These are phyloP conservation scores for Neosalanx taihuensis DNA, from an alignment of 2,797 vertebrate species.

Conservation along the genomic window DNA sequence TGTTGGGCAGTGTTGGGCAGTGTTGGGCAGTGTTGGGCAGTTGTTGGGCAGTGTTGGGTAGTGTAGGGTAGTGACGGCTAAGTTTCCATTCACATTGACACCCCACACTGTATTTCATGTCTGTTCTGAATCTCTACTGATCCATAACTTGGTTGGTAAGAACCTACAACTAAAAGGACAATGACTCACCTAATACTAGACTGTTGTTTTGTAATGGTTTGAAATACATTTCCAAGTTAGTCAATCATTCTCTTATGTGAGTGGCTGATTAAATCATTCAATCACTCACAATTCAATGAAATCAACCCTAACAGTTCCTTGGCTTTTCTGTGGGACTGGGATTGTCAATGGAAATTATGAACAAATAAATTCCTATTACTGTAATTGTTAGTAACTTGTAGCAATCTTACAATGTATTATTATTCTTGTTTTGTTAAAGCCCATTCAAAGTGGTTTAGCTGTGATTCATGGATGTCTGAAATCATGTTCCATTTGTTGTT, in stretches of 20 bases:
- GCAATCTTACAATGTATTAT: no score
- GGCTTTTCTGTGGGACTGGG: background rate
- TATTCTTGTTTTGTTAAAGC: no score
- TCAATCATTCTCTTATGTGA: background rate
- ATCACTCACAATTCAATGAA: no score
- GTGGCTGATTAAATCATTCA: background rate
- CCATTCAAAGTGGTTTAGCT: background rate
- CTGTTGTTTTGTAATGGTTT: slow-evolving; percentile 24
- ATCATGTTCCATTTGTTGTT: slow-evolving; percentile 19
- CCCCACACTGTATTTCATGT: background rate
- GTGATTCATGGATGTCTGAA: slow-evolving; percentile 3
- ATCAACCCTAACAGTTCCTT: background rate
- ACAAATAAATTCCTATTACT: no score
- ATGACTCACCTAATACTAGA: slow-evolving; percentile 4
- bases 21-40: slow-evolving; percentile 25
- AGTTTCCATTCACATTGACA: slow-evolving; percentile 35
- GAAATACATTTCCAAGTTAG: background rate
- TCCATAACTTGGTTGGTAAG: slow-evolving; percentile 48
- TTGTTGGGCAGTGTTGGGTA: no score
- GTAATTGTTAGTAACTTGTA: no score
- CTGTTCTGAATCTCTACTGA: slow-evolving; percentile 23
- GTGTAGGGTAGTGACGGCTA: slow-evolving; percentile 25
- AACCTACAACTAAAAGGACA: slow-evolving; percentile 24
- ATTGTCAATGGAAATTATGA: background rate
- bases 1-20: slow-evolving; percentile 10